phyloP scores from a whole-genome alignment of 2,888 invertebrate species.

The Dasypogon diadema region DNA sequence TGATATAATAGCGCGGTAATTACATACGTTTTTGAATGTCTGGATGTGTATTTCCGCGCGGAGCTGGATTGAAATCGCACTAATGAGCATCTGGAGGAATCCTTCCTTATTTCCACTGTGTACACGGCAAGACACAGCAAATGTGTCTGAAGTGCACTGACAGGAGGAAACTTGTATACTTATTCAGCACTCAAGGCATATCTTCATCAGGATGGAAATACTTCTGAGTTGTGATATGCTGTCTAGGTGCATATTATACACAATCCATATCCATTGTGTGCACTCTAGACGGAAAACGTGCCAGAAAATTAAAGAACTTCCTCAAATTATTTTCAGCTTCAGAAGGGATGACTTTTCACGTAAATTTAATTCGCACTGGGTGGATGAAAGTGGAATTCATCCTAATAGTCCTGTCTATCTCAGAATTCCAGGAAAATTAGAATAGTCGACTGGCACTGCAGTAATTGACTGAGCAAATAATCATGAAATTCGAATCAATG shows the following conservation, averaged over 20 bases:
- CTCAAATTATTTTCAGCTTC: neutral
- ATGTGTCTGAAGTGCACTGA: neutral
- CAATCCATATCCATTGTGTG: neutral
- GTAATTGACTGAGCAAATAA: slow-evolving; percentile 30
- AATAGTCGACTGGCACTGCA: slow-evolving; percentile 2
- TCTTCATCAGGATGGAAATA: slow-evolving; percentile 31
- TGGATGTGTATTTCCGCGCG: neutral
- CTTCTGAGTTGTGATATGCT: slow-evolving; percentile 18
- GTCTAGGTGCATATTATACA: neutral
- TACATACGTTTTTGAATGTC: slow-evolving; percentile 33
- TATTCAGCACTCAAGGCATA: slow-evolving; percentile 5
- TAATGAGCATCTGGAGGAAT: slow-evolving; percentile 42
- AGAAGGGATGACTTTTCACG: too few species aligned
- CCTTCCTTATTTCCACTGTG: slow-evolving; percentile 24
- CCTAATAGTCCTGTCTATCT: too few species aligned
- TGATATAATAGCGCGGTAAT: slow-evolving; percentile 36
- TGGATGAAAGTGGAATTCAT: too few species aligned
- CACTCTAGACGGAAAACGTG: neutral
- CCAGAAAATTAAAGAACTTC: slow-evolving; percentile 16
- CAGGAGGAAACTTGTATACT: slow-evolving; percentile 22
- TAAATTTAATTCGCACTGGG: too few species aligned
- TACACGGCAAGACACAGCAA: neutral
- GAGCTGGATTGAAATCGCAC: slow-evolving; percentile 6
- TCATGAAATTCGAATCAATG: too few species aligned
- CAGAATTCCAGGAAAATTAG: too few species aligned